Evolutionary conservation across 2,113 vertebrate genomes (phyloP).

Genomic region (Rhabdornis inornatus): DNA sequence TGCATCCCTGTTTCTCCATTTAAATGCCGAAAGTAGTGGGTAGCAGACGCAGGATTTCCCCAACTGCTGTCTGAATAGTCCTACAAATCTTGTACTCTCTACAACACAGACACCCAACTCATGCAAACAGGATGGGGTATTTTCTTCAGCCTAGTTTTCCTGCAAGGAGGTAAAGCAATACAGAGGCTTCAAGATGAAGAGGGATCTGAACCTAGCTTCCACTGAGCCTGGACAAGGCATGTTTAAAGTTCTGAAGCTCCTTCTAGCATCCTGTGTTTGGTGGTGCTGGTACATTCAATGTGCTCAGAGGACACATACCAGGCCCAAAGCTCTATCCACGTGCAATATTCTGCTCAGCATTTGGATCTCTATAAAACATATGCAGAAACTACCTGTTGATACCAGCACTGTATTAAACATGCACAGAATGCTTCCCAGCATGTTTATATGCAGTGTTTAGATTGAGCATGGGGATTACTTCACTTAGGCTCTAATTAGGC

Average conservation of each 20-base stretch:
- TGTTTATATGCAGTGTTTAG: background rate
- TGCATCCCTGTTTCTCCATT: background rate
- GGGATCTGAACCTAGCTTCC: background rate
- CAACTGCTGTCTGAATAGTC: background rate
- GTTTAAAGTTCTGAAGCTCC: background rate
- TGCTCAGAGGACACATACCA: background rate
- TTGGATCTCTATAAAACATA: background rate
- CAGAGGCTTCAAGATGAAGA: background rate
- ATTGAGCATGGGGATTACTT: background rate
- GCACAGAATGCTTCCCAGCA: background rate
- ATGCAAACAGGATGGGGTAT: background rate
- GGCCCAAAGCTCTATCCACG: background rate
- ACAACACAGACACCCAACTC: background rate
- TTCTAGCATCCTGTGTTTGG: background rate
- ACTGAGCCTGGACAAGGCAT: background rate
- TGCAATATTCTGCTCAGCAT: background rate
- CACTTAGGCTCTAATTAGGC: background rate
- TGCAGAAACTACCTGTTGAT: background rate
- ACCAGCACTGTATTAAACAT: background rate
- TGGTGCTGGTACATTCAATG: accelerated
- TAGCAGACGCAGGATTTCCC: background rate
- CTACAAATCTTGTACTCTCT: background rate
- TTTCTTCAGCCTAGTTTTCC: background rate
- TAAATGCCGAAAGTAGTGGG: background rate
- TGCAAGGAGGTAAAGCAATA: background rate